Evolutionary conservation across 2,797 vertebrate species (phyloP).

Genomic region (Anolis apletophallus): DNA sequence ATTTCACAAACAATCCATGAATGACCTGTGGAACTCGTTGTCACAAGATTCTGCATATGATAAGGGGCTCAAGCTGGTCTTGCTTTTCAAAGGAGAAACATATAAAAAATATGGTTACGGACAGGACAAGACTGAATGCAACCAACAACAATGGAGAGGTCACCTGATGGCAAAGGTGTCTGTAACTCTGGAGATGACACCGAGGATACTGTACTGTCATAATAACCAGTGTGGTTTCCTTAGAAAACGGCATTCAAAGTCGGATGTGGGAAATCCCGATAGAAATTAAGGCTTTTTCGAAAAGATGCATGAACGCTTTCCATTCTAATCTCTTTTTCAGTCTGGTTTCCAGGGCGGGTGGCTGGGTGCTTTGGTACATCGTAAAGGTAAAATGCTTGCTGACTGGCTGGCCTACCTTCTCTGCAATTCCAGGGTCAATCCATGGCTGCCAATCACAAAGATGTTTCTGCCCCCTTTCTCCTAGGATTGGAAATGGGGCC

Average conservation of each 20-base stretch:
- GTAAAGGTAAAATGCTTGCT: neutral
- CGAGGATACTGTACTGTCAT: neutral
- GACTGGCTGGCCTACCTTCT: neutral
- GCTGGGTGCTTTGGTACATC: neutral
- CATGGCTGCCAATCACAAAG: neutral
- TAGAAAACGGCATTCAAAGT: constrained; percentile 9
- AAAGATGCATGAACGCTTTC: neutral
- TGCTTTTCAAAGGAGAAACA: neutral
- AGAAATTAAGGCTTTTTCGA: neutral
- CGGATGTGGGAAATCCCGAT: neutral
- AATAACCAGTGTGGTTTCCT: neutral
- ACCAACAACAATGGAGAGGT: neutral
- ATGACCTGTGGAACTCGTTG: constrained; percentile 10
- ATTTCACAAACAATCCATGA: neutral
- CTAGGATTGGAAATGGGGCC: constrained; percentile 30
- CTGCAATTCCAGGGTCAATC: neutral
- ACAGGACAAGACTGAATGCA: neutral
- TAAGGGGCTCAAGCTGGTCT: neutral
- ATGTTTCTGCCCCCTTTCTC: constrained; percentile 17
- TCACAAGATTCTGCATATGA: neutral
- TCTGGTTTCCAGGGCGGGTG: neutral
- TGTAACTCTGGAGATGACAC: neutral
- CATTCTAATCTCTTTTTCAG: neutral
- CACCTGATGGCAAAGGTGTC: neutral
- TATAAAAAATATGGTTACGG: neutral